phyloP scores from a whole-genome alignment of 2,888 invertebrate genomes.

The Therioaphis trifolii region DNA sequence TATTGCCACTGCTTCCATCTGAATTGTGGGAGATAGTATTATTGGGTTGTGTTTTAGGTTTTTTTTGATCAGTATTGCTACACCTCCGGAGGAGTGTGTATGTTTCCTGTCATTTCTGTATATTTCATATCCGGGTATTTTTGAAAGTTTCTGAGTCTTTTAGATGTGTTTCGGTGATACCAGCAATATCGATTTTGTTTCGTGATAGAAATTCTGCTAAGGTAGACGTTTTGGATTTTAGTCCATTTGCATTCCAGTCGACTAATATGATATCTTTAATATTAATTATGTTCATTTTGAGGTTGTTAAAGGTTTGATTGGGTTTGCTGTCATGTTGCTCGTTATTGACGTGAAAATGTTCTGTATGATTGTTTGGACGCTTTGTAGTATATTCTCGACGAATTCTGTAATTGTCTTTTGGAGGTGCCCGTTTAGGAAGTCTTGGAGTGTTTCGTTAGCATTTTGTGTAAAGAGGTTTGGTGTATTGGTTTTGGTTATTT shows the following conservation, averaged over 20 bases:
- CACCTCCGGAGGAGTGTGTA: conserved; percentile 21
- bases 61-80: conserved; percentile 29
- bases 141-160: no score
- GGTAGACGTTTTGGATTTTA: conserved; percentile 23
- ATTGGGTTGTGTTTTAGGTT: conserved; percentile 12
- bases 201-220: no score
- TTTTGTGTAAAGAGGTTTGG: conserved; percentile 5
- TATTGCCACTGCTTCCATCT: neutral
- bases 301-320: conserved; percentile 8
- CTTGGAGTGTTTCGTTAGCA: neutral
- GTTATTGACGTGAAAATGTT: conserved; percentile 10
- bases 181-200: no score
- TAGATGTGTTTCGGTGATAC: no score
- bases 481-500: neutral
- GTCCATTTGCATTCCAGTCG: conserved; percentile 27
- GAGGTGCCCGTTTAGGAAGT: neutral
- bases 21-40: neutral
- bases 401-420: conserved; percentile 18
- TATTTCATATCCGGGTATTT: no score
- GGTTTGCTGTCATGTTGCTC: conserved; percentile 8
- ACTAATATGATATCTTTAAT: conserved; percentile 23
- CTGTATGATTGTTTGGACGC: conserved; percentile 16
- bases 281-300: conserved; percentile 23
- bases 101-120: no score
- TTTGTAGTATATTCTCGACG: no score